phyloP scores from a whole-genome alignment of 2,888 invertebrate species.

The Drosophila fungiperda region DNA sequence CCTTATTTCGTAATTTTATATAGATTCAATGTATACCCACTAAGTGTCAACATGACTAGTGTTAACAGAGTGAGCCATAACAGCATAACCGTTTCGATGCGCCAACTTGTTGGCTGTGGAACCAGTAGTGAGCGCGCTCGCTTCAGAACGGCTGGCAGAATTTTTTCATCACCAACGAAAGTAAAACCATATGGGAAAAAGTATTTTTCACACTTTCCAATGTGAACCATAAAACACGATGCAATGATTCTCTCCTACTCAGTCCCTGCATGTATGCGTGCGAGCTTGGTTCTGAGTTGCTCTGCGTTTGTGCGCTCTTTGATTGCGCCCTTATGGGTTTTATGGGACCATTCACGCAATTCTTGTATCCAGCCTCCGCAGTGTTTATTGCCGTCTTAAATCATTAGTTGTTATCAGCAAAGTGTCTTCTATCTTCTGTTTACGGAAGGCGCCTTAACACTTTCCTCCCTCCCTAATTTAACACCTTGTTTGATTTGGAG shows the following conservation, averaged over 20 bases:
- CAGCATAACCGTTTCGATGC: constrained; percentile 41
- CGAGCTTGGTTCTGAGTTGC: constrained; percentile 3
- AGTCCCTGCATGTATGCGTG: background rate
- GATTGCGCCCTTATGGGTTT: constrained; percentile 41
- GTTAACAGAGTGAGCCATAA: constrained; percentile 25
- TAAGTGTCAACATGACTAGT: background rate
- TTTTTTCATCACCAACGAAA: constrained; percentile 58
- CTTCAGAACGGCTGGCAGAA: constrained; percentile 31
- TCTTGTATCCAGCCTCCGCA: constrained; percentile 35
- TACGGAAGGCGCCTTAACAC: constrained; percentile 65
- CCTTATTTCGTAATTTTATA: background rate
- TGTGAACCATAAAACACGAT: constrained; percentile 57
- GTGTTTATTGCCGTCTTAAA: constrained; percentile 64
- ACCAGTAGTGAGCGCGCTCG: constrained; percentile 30
- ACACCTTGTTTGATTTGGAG: constrained; percentile 21
- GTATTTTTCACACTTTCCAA: constrained; percentile 68
- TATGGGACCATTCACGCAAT: constrained; percentile 38
- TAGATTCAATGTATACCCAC: background rate
- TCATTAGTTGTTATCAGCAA: constrained; percentile 63
- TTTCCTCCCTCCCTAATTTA: constrained; percentile 67
- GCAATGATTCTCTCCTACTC: constrained; percentile 19
- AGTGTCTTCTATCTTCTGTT: constrained; percentile 37
- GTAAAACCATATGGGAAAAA: constrained; percentile 55
- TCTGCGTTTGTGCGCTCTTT: constrained; percentile 15
- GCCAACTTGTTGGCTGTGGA: constrained; percentile 47